A percentile compares a stretch with the other conserved stretches of the same genome.
Evolutionary conservation across 2,113 vertebrate genomes (phyloP).

Genomic region (Cyanoramphus novaezelandiae): DNA sequence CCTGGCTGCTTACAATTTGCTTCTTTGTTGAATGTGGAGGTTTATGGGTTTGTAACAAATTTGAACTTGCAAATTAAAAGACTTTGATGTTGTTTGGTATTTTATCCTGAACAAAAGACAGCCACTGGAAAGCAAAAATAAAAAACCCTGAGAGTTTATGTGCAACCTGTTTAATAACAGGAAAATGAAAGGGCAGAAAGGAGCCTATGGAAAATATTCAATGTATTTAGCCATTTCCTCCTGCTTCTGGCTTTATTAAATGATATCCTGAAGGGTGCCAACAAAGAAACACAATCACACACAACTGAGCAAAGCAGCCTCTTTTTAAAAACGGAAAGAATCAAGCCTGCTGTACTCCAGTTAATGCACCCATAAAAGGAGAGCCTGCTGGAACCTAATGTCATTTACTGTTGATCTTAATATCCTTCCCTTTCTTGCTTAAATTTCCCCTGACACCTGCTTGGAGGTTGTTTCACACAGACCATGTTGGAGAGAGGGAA

Average conservation of each 20-base stretch:
- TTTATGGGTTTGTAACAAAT: conserved; percentile 64
- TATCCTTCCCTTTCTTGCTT: conserved; percentile 47
- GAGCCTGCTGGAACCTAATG: conserved; percentile 1
- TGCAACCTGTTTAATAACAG: conserved; percentile 59
- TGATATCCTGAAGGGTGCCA: conserved; percentile 59
- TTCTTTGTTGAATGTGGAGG: conserved; percentile 58
- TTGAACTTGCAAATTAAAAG: conserved; percentile 69
- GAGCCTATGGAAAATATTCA: conserved; percentile 65
- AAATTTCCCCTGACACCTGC: conserved; percentile 59
- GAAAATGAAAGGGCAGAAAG: conserved; percentile 59
- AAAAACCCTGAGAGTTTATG: conserved; percentile 4
- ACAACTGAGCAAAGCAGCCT: background rate
- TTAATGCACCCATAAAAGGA: background rate
- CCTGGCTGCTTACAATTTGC: conserved; percentile 54
- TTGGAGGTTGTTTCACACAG: conserved; percentile 26
- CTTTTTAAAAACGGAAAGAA: conserved; percentile 3
- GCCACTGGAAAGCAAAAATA: background rate
- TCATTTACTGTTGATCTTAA: conserved; percentile 41
- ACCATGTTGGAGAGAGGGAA: background rate
- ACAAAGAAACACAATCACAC: conserved; percentile 53
- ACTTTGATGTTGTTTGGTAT: conserved; percentile 65
- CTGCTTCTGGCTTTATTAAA: conserved; percentile 70
- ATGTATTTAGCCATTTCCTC: conserved; percentile 64
- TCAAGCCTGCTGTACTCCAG: background rate
- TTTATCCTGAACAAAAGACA: conserved; percentile 64